These are phyloP conservation scores for Chaetops frenatus DNA, from an alignment of 2,113 vertebrate species.

Conservation along the genomic window DNA sequence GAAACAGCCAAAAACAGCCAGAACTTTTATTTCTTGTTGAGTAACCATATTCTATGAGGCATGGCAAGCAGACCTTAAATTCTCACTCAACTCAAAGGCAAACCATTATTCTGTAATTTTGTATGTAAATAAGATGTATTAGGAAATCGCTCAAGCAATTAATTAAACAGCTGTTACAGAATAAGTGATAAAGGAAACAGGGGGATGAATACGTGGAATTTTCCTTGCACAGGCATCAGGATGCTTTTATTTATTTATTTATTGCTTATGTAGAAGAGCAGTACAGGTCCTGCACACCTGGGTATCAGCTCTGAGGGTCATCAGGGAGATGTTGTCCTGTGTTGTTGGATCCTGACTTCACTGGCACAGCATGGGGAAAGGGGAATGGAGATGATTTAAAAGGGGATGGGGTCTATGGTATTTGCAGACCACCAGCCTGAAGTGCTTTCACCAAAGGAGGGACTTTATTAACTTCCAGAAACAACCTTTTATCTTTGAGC, in stretches of 20 bases:
- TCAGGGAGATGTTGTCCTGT: not conserved
- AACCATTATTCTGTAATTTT: conserved; percentile 72
- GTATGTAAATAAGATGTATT: conserved; percentile 75
- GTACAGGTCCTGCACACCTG: not conserved
- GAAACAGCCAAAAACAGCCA: not conserved
- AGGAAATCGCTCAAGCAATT: conserved; percentile 68
- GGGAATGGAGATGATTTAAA: not conserved
- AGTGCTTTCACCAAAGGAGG: not conserved
- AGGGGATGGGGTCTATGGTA: not conserved
- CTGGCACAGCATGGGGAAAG: not conserved
- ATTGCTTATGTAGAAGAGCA: not conserved
- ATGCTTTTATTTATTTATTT: conserved; percentile 12
- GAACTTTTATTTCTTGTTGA: conserved; percentile 53
- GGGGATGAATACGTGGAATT: conserved; percentile 43
- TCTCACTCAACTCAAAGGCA: conserved; percentile 61
- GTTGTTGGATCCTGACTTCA: not conserved
- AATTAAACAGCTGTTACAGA: conserved; percentile 75
- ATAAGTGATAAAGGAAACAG: conserved; percentile 67
- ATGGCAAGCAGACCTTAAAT: conserved; percentile 59
- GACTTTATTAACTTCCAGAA: not conserved
- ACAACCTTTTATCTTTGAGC: not conserved
- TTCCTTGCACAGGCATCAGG: conserved; percentile 21
- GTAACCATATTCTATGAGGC: conserved; percentile 50
- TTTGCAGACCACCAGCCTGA: not conserved
- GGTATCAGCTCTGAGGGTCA: not conserved